phyloP scores from a whole-genome alignment of 2,888 invertebrate genomes.

The Mechanitis mazaeus region DNA sequence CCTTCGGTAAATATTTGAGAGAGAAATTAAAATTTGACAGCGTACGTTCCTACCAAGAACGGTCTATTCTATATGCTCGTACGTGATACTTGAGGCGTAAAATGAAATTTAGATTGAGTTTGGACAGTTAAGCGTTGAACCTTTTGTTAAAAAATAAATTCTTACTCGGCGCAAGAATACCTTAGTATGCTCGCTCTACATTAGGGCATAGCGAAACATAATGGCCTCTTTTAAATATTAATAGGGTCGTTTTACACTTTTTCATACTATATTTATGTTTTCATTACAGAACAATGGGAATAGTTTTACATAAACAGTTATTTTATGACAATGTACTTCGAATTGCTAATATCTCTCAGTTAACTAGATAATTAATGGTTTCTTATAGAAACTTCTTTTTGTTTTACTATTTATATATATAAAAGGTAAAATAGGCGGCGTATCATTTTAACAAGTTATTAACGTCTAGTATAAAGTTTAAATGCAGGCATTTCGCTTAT shows the following conservation, averaged over 20 bases:
- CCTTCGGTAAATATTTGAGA: slow-evolving; percentile 77
- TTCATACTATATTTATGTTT: slow-evolving; percentile 16
- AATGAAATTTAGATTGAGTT: slow-evolving; percentile 76
- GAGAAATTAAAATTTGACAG: slow-evolving; percentile 78
- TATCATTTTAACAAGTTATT: background rate
- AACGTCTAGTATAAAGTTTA: background rate
- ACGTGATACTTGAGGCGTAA: slow-evolving; percentile 74
- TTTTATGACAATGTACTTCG: slow-evolving; percentile 7
- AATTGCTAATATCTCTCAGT: background rate
- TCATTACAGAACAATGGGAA: slow-evolving; percentile 14
- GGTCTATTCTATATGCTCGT: slow-evolving; percentile 66
- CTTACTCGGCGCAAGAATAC: slow-evolving; percentile 23
- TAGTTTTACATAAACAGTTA: slow-evolving; percentile 14
- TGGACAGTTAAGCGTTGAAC: slow-evolving; percentile 44
- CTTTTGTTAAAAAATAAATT: slow-evolving; percentile 26
- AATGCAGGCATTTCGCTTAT: too few species aligned
- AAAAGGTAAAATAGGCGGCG: background rate
- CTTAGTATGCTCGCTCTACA: slow-evolving; percentile 23
- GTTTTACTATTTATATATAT: background rate
- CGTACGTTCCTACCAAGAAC: slow-evolving; percentile 67
- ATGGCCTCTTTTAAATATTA: slow-evolving; percentile 26
- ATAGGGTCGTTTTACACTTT: slow-evolving; percentile 24
- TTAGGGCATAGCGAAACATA: slow-evolving; percentile 25
- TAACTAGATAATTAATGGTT: background rate
- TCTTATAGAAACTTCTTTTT: background rate